Evolutionary conservation across 1,140 invertebrate species (phyloP).

Genomic region (Chlorops oryzae): DNA sequence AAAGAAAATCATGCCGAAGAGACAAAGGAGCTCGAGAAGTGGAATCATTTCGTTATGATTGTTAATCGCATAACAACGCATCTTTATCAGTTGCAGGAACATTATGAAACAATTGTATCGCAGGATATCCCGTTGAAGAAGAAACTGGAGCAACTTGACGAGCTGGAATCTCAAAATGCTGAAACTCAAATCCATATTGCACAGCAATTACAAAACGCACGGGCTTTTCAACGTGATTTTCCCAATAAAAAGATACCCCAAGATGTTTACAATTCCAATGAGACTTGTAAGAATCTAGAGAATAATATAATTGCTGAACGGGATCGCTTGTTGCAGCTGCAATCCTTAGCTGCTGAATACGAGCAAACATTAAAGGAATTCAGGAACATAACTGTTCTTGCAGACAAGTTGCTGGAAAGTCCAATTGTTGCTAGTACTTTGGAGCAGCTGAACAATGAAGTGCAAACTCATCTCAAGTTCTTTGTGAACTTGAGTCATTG

Average conservation of each 20-base stretch:
- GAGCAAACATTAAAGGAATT: constrained; percentile 80
- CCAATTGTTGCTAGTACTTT: constrained; percentile 67
- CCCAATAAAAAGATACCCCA: constrained; percentile 60
- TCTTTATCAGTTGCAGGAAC: constrained; percentile 31
- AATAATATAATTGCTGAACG: constrained; percentile 62
- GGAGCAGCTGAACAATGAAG: constrained; percentile 75
- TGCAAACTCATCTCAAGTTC: constrained; percentile 82
- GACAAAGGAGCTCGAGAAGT: constrained; percentile 58
- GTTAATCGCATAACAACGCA: constrained; percentile 21
- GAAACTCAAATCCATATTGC: constrained; percentile 27
- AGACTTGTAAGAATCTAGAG: constrained; percentile 62
- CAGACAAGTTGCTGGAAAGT: constrained; percentile 68
- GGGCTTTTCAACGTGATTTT: constrained; percentile 56
- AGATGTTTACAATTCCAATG: constrained; percentile 58
- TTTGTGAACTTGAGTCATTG: constrained; percentile 83
- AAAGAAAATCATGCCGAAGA: constrained; percentile 56
- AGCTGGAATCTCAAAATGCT: constrained; percentile 37
- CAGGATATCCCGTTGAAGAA: constrained; percentile 37
- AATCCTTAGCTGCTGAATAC: constrained; percentile 74
- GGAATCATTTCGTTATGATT: constrained; percentile 58
- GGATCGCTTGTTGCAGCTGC: constrained; percentile 65
- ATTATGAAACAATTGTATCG: constrained; percentile 23
- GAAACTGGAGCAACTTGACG: constrained; percentile 39
- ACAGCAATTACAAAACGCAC: constrained; percentile 52
- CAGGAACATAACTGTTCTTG: constrained; percentile 72